Evolutionary conservation across 2,797 vertebrate genomes (phyloP), one percentile per base, ranked within the genome.

Genomic region (Caiman crocodilus): DNA sequence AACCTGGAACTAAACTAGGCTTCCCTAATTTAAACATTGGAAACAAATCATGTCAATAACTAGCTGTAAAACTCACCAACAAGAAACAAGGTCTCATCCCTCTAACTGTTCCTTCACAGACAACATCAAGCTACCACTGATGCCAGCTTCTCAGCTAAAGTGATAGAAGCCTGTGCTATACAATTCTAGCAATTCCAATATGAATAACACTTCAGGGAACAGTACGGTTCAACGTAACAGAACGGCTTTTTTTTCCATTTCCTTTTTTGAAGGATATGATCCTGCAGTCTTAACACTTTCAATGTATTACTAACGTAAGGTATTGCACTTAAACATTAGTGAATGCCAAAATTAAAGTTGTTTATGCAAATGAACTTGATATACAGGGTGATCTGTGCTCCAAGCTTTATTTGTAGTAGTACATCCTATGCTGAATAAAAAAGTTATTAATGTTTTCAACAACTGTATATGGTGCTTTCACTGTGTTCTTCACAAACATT

Each of bases 381-480:
- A 55, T 0, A 2, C 79, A 89, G 85, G 79, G 65, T 2, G 74
- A 80, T 84, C 84, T 76, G 28, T 15, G 65, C 90, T 92, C 91
- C 82, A 6, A 42, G 42, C 42, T n/a, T 15, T 64, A 9, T 55
- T 63, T 26, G 16, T 42, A 56, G 16, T 42, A 56, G 71, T 12
- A 56, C 16, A 63, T 5, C 42, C 71, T 17, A 4, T 42, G 42
- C 25, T 26, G 16, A 63, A 56, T 8, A 20, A 21, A 57, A 76
- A 17, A 57, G 42, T 83, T 90, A 93, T 75, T 88, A 79, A 28
- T 63, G 93, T 85, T 83, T 74, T 80, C 91, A 88, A 93, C 79
- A 92, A 76, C 79, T 88, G 96, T 96, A 50, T 96, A 92, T 26
- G 0, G 86, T 94, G 84, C 80, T 95, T 77, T 74, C 90, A 90